Conservation (phyloP, 2,888 invertebrate genomes). For the Cantharis rustica region DNA sequence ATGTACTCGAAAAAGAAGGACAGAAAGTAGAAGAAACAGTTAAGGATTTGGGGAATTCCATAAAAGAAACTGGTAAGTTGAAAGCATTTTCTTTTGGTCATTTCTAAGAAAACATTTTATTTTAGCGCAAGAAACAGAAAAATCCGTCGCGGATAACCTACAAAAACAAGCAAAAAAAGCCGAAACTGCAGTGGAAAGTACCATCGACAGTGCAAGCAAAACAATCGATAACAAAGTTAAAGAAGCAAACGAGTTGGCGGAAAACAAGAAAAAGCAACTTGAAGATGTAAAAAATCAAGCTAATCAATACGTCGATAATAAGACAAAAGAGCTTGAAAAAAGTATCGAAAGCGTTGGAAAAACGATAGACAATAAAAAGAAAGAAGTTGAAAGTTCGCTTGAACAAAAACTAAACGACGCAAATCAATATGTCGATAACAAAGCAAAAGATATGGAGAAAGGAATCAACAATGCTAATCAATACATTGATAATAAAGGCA, state of each 20-base stretch:
- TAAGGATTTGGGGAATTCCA: conserved; percentile 61
- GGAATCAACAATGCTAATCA: conserved; percentile 24
- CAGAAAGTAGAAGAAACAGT: conserved; percentile 65
- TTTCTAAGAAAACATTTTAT: not conserved
- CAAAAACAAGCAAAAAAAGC: conserved; percentile 47
- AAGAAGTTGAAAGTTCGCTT: conserved; percentile 25
- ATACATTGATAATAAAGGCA: conserved; percentile 26
- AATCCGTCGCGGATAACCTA: conserved; percentile 48
- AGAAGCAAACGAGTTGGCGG: conserved; percentile 28
- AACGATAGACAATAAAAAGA: conserved; percentile 46
- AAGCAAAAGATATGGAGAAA: conserved; percentile 15
- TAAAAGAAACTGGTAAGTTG: conserved; percentile 58
- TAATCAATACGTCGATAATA: conserved; percentile 44
- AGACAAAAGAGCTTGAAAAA: conserved; percentile 34
- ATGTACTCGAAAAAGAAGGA: conserved; percentile 66
- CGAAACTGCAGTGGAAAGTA: conserved; percentile 52
- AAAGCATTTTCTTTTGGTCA: not conserved
- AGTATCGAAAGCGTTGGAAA: conserved; percentile 24
- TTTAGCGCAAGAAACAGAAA: conserved; percentile 14
- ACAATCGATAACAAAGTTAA: conserved; percentile 34
- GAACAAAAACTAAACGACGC: conserved; percentile 27
- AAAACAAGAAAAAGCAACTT: conserved; percentile 30
- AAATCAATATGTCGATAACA: conserved; percentile 26
- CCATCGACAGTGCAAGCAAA: conserved; percentile 38
- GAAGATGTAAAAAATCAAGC: conserved; percentile 23